Percentiles rank a stretch among this genome's conserved stretches.
These are phyloP conservation scores for Crypturellus undulatus DNA, from an alignment of 2,113 vertebrate species.

Conservation along the genomic window DNA sequence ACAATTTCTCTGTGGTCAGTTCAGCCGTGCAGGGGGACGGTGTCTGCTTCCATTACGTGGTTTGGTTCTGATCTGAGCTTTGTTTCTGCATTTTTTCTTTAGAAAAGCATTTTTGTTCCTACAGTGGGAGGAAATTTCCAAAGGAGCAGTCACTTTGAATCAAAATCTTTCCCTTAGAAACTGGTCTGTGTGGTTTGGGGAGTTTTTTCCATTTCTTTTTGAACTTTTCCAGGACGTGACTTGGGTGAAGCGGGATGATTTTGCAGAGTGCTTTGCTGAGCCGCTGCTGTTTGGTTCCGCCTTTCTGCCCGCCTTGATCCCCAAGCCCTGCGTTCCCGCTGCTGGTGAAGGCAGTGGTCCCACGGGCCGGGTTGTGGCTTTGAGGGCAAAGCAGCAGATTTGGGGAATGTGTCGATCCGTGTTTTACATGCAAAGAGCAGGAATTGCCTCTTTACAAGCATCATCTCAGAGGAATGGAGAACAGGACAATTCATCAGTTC, in stretches of 20 bases:
- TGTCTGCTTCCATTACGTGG: slow-evolving; percentile 5
- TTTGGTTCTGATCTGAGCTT: not conserved
- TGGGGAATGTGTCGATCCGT: not conserved
- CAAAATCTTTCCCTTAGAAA: not conserved
- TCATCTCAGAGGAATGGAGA: not conserved
- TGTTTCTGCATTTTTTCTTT: not conserved
- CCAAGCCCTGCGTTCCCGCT: too few species aligned
- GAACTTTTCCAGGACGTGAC: rapidly evolving
- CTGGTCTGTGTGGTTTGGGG: rapidly evolving
- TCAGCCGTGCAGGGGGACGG: rapidly evolving
- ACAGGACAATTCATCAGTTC: not conserved
- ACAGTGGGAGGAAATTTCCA: not conserved
- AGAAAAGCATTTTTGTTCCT: not conserved
- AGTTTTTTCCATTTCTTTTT: rapidly evolving
- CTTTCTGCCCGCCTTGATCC: not conserved
- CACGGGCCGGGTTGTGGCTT: too few species aligned
- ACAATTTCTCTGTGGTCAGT: not conserved
- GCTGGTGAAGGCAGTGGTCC: not conserved
- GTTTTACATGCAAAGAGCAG: not conserved
- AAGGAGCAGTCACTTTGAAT: not conserved
- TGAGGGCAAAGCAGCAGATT: not conserved
- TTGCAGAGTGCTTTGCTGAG: not conserved
- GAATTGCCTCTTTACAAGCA: not conserved
- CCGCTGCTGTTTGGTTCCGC: not conserved
- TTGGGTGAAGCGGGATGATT: not conserved